Evolutionary conservation across 2,797 vertebrate species (phyloP).

Genomic region (Liparis tanakae): DNA sequence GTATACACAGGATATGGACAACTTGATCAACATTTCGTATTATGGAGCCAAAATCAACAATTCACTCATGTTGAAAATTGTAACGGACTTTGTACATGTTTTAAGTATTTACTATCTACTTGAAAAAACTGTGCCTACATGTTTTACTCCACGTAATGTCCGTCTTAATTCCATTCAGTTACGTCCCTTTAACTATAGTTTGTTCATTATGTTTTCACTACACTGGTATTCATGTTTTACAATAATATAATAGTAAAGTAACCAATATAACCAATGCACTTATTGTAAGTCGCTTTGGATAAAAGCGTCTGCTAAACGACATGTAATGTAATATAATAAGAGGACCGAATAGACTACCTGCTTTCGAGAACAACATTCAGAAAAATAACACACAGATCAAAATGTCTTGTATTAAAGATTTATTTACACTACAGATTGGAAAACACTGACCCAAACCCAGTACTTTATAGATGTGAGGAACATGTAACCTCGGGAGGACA

Average conservation of each 20-base stretch:
- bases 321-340: no score
- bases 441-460: slow-evolving; percentile 31
- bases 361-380: neutral
- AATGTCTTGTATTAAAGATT: slow-evolving; percentile 57
- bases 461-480: slow-evolving; percentile 18
- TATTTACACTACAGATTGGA: slow-evolving; percentile 63
- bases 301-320: no score
- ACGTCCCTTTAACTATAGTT: no score
- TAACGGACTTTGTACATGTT: no score
- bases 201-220: neutral
- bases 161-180: no score
- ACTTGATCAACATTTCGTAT: neutral
- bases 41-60: neutral
- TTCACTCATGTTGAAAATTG: neutral
- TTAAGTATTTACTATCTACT: neutral
- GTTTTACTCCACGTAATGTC: no score
- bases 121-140: neutral
- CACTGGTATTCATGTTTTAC: neutral
- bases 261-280: neutral
- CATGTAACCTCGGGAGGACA: slow-evolving; percentile 20
- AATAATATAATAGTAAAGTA: neutral
- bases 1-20: no score
- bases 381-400: neutral
- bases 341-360: neutral
- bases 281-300: no score